These are phyloP conservation scores for Galleria mellonella DNA, from an alignment of 1,140 invertebrate species.

Conservation along the genomic window DNA sequence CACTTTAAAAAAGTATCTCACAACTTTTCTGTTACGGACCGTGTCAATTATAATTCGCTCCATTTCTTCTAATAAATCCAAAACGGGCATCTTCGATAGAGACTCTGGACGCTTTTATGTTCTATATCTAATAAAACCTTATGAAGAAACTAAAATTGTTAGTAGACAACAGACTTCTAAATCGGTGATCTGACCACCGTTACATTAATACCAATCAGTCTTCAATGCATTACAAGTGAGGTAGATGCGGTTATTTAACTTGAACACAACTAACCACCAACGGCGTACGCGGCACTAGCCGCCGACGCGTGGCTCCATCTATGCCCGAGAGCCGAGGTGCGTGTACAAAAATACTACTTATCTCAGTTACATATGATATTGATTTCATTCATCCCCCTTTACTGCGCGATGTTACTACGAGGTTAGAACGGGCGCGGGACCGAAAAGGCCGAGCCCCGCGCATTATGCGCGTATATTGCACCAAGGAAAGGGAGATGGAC, in stretches of 20 bases:
- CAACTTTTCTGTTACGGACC: neutral
- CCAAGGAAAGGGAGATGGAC: constrained; percentile 34
- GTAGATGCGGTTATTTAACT: constrained; percentile 56
- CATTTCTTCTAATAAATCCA: neutral
- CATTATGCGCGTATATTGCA: too few relatives aligned
- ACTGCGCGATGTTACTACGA: constrained; percentile 6
- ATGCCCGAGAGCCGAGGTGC: constrained; percentile 11
- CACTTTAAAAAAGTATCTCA: constrained; percentile 11
- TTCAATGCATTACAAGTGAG: constrained; percentile 61
- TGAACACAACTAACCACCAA: constrained; percentile 38
- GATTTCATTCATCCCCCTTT: constrained; percentile 30
- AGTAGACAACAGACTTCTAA: constrained; percentile 67
- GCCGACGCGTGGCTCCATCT: too few relatives aligned
- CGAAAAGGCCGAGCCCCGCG: neutral
- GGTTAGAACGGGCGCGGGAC: neutral
- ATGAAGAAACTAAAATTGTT: constrained; percentile 16
- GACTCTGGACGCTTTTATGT: constrained; percentile 9
- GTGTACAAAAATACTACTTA: constrained; percentile 53
- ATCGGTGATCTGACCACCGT: constrained; percentile 64
- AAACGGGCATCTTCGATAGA: neutral
- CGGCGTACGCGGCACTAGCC: constrained; percentile 11
- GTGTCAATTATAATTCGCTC: neutral
- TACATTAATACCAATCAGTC: constrained; percentile 58
- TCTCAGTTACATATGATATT: constrained; percentile 36
- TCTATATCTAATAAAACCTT: constrained; percentile 5